Base-by-base conservation (phyloP, 2,797 vertebrate species). In the Chaenodraco wilsoni region DNA sequence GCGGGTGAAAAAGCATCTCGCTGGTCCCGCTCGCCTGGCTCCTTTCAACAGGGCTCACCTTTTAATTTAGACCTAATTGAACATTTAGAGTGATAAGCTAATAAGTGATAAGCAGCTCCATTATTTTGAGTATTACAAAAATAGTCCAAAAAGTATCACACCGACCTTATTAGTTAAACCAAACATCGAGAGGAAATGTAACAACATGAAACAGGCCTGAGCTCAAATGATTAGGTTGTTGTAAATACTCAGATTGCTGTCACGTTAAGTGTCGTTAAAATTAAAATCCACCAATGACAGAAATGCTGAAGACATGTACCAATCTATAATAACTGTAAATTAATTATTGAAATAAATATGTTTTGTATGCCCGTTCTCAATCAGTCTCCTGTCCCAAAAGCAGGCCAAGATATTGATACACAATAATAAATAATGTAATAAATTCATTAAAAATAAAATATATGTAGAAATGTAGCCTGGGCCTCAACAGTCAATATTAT, bases 21-120 rank as follows among this genome's bases (percentile, higher is more conserved):
- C 16, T 60, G 68, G 71, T 80, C 54, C 64, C 57, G 60, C 64
- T 48, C 59, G 51, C 67, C 56, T 72, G 79, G 43, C 43, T 74
- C 69, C 73, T 50, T 65, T 78, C 52, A 65, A 51, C 33, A 63
- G 57, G 63, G 61, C 69, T 73, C 66, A 70, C 61, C 74, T 78
- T 37, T 66, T 71, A 72, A 58, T 84, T 84, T 76, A 60, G 71
- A 83, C 16, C 55, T 78, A 77, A 81, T 68, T 85, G 74, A 67
- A 76, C 65, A 60, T 79, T 71, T 68, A 72, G 13, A 61, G 46
- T 37, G 78, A 81, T 74, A 48, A 77, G 15, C 31, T 44, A 2
- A 23, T 23, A 23, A 23, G 21, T 23, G 21, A 23, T 23, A 23
- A 23, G 40, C 51, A 63, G 58, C 40, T 74, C 46, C 2, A 21